Evolutionary conservation across 2,113 vertebrate species (phyloP).

Genomic region (Oncorhynchus kisutch): DNA sequence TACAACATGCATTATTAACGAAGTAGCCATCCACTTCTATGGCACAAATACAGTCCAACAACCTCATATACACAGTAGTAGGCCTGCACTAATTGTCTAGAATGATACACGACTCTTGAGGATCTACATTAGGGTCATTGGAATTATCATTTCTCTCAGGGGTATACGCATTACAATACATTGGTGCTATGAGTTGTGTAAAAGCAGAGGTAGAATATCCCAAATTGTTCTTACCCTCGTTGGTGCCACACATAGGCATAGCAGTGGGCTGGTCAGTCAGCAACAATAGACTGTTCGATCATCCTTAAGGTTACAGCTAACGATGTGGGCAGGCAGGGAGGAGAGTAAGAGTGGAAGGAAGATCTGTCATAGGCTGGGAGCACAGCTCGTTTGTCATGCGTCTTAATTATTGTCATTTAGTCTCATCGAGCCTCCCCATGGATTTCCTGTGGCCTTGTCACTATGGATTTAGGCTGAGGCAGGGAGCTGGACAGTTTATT

Average conservation of each 20-base stretch:
- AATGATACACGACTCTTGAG: too few species aligned
- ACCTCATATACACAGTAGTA: too few species aligned
- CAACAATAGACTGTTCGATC: background rate
- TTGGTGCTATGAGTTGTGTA: too few species aligned
- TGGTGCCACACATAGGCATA: too few species aligned
- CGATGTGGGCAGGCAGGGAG: background rate
- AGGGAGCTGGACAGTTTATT: background rate
- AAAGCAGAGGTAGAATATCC: too few species aligned
- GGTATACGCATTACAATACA: too few species aligned
- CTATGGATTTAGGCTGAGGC: background rate
- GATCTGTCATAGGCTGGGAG: conserved; percentile 4
- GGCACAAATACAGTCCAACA: background rate
- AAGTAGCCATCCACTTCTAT: background rate
- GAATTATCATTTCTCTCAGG: too few species aligned
- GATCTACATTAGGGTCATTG: too few species aligned
- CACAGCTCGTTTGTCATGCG: conserved; percentile 31
- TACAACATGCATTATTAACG: background rate
- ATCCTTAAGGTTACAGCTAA: conserved; percentile 1
- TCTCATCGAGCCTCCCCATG: background rate
- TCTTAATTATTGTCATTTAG: conserved; percentile 5
- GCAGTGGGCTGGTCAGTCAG: background rate
- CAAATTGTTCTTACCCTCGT: too few species aligned
- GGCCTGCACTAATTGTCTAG: too few species aligned
- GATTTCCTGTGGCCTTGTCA: conserved; percentile 4
- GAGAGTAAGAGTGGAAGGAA: too few species aligned